Conservation (phyloP, 2,113 vertebrate genomes). For the Rafetus swinhoei region DNA sequence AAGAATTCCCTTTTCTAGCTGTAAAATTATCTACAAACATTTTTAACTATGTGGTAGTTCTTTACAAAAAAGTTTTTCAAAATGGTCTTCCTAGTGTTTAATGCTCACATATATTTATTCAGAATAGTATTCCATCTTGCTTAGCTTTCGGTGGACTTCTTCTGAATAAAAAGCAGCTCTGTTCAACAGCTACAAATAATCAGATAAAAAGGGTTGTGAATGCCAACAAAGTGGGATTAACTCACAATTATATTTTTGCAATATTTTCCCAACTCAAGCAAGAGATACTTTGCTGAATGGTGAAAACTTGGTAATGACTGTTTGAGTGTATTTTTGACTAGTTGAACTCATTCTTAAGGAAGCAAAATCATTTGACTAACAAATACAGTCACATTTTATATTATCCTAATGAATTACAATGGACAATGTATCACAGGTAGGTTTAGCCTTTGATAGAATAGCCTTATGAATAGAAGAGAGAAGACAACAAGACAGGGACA, state of each 20-base stretch:
- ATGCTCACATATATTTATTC: neutral
- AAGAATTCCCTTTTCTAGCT: neutral
- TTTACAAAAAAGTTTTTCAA: neutral
- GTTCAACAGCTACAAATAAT: neutral
- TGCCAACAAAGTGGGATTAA: neutral
- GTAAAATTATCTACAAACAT: neutral
- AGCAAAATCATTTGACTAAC: neutral
- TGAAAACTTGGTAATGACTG: neutral
- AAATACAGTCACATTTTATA: neutral
- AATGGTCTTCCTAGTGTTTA: neutral
- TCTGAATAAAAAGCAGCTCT: neutral
- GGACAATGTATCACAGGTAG: neutral
- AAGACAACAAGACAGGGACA: neutral
- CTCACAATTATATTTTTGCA: neutral
- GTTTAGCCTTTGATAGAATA: neutral
- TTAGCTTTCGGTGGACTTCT: neutral
- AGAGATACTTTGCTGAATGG: neutral
- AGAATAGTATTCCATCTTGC: neutral
- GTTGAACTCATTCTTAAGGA: neutral
- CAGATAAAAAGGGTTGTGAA: neutral
- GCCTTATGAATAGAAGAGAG: neutral
- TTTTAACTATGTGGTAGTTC: neutral
- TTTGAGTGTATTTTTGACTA: neutral
- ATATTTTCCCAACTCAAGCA: neutral
- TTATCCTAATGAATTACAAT: neutral